Conservation (phyloP, 2,113 vertebrate species). For the Gyps fulvus region DNA sequence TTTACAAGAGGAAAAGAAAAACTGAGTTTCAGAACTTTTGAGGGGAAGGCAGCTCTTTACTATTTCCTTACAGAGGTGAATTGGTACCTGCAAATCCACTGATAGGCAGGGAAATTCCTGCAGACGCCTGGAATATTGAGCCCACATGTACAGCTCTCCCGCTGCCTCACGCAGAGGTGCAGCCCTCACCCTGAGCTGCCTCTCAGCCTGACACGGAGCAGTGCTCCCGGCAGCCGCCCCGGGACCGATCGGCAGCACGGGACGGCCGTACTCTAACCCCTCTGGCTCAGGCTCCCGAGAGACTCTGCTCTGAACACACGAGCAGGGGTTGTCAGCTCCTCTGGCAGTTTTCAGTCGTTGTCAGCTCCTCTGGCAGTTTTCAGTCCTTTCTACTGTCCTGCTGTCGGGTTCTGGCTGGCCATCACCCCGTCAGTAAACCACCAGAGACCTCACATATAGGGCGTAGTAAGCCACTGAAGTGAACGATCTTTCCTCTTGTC, state of each 20-base stretch:
- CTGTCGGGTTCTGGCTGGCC: neutral
- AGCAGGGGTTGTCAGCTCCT: neutral
- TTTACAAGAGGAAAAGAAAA: neutral
- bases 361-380: neutral
- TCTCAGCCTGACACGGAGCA: neutral
- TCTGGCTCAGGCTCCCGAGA: neutral
- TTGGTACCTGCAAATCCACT: neutral
- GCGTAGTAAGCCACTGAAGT: neutral
- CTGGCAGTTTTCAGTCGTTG: neutral
- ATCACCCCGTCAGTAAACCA: neutral
- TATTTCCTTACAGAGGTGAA: neutral
- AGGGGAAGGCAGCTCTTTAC: neutral
- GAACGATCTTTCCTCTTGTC: neutral
- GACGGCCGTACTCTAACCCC: neutral
- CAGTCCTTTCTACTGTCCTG: neutral
- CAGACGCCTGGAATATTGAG: neutral
- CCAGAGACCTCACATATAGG: neutral
- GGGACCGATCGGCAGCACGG: neutral
- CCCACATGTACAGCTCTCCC: neutral
- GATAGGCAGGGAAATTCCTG: neutral
- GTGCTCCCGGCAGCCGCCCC: neutral
- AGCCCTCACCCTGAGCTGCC: neutral
- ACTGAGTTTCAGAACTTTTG: neutral
- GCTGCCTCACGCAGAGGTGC: neutral
- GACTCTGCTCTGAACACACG: neutral